phyloP scores from a whole-genome alignment of 2,888 invertebrate species.

The Poecilus cupreus region DNA sequence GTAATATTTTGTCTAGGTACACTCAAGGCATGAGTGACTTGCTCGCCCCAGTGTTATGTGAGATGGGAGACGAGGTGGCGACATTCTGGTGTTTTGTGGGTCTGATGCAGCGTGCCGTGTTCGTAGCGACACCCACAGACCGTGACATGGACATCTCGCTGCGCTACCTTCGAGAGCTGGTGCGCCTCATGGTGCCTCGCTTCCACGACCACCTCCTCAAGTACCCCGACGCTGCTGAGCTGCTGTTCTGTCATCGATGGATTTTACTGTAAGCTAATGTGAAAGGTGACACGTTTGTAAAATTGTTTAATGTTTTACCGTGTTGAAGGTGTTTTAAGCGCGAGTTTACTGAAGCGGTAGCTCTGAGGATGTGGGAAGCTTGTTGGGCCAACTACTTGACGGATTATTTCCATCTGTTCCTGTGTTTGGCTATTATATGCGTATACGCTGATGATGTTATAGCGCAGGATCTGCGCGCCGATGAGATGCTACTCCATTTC shows the following conservation, averaged over 20 bases:
- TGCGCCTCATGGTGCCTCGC: conserved; percentile 91
- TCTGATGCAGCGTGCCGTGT: conserved; percentile 95
- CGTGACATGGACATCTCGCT: conserved; percentile 96
- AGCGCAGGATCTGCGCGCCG: conserved; percentile 92
- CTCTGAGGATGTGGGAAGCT: conserved; percentile 95
- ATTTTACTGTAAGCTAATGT: conserved; percentile 83
- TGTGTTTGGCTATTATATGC: conserved; percentile 93
- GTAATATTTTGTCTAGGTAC: conserved; percentile 74
- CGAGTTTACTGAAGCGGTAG: conserved; percentile 92
- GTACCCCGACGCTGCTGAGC: conserved; percentile 90
- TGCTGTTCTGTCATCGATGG: conserved; percentile 97
- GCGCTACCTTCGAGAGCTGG: conserved; percentile 89
- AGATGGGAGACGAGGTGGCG: conserved; percentile 95
- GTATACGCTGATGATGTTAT: conserved; percentile 96
- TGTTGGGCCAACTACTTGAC: conserved; percentile 98
- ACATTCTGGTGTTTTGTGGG: conserved; percentile 99
- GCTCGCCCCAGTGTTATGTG: conserved; percentile 92
- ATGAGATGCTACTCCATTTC: conserved; percentile 96
- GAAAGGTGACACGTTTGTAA: too few species aligned
- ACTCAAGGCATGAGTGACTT: conserved; percentile 98
- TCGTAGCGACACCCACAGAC: conserved; percentile 95
- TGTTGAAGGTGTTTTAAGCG: conserved; percentile 89
- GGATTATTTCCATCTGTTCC: conserved; percentile 96
- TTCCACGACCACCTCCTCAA: conserved; percentile 90
- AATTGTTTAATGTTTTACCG: conserved; percentile 15